Conservation (phyloP, 2,888 invertebrate species). For the Calameuta filiformis region DNA sequence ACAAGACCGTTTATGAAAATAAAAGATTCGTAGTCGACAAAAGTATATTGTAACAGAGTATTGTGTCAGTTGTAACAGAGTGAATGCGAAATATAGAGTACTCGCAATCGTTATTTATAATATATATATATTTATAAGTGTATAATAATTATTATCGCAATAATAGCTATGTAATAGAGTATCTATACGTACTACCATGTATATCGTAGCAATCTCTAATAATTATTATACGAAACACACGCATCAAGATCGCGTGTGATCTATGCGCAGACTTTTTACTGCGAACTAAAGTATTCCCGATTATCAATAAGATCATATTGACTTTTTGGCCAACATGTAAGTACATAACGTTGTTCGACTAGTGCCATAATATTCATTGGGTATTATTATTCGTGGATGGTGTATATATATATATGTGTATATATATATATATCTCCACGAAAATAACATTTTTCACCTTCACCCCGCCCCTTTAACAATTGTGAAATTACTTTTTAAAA, state of each 20-base stretch:
- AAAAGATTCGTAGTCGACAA: not conserved
- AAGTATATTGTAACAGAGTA: not conserved
- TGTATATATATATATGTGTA: not conserved
- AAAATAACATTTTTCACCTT: not conserved
- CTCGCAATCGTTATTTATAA: not conserved
- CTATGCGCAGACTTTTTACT: slow-evolving; percentile 19
- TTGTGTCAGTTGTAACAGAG: not conserved
- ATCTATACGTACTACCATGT: not conserved
- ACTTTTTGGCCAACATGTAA: not conserved
- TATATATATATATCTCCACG: not conserved
- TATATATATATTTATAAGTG: slow-evolving; percentile 1
- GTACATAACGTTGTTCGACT: not conserved
- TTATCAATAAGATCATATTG: not conserved
- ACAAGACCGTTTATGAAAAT: not conserved
- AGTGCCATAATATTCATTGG: not conserved
- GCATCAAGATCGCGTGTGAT: slow-evolving; percentile 5
- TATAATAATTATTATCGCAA: slow-evolving; percentile 6
- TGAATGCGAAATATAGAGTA: not conserved
- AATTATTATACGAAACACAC: slow-evolving; percentile 15
- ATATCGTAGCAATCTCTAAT: not conserved
- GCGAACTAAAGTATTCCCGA: slow-evolving; percentile 32
- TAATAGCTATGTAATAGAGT: not conserved
- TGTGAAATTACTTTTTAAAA: not conserved
- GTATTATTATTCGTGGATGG: not conserved
- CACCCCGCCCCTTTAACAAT: not conserved